phyloP scores from a whole-genome alignment of 2,113 vertebrate species.

The cattle (Bos taurus) region ARS-UCD2.0 NC_037330.1:93544001-93544500 shows the following conservation, averaged over 20 bases:
- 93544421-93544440: neutral
- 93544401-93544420: slow-evolving; percentile 2
- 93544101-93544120: neutral
- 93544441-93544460: neutral
- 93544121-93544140: neutral
- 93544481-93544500: neutral
- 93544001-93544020: neutral
- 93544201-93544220: neutral
- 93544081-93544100: neutral
- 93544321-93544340: neutral
- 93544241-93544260: neutral
- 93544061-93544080: slow-evolving; percentile 2
- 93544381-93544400: slow-evolving; percentile 9
- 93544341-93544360: slow-evolving; percentile 19
- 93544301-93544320: slow-evolving; percentile 4
- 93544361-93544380: neutral
- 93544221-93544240: neutral
- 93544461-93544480: slow-evolving; percentile 26
- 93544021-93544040: slow-evolving; percentile 1
- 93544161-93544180: neutral
- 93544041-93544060: neutral
- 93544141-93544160: neutral
- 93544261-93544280: neutral
- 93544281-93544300: slow-evolving; percentile 4
- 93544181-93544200: neutral